Percentiles rank a stretch among this genome's conserved stretches.
phyloP scores from a whole-genome alignment of 2,888 invertebrate species.

The Epirrita christyi region DNA sequence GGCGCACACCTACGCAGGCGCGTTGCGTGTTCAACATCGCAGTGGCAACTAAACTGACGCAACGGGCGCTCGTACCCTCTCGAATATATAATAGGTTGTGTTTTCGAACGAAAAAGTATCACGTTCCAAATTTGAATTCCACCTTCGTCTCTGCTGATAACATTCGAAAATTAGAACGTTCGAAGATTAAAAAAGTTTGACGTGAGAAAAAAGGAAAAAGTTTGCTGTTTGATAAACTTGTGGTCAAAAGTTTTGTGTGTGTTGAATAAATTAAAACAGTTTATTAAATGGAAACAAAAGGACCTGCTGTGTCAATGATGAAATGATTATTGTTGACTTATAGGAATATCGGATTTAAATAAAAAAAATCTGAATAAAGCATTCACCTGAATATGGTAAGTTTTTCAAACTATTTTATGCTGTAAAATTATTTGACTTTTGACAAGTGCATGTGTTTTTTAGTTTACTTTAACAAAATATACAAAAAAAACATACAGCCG shows the following conservation, averaged over 20 bases:
- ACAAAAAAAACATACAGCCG: too few relatives aligned
- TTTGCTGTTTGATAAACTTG: slow-evolving; percentile 27
- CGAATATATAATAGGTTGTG: slow-evolving; percentile 25
- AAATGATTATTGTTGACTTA: neutral
- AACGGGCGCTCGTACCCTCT: slow-evolving; percentile 60
- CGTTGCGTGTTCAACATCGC: slow-evolving; percentile 65
- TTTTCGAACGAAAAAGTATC: slow-evolving; percentile 43
- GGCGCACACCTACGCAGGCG: slow-evolving; percentile 80
- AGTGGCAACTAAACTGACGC: slow-evolving; percentile 69
- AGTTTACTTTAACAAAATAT: too few relatives aligned
- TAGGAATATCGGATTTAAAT: slow-evolving; percentile 4
- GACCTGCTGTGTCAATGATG: slow-evolving; percentile 10
- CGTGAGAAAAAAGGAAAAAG: slow-evolving; percentile 10
- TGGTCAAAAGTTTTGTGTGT: slow-evolving; percentile 33
- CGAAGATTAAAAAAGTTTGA: slow-evolving; percentile 28
- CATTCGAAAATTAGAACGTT: slow-evolving; percentile 22
- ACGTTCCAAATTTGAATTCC: slow-evolving; percentile 39
- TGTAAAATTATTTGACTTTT: too few relatives aligned
- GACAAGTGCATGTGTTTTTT: too few relatives aligned
- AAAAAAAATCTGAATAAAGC: neutral
- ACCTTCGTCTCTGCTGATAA: slow-evolving; percentile 16
- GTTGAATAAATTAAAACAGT: slow-evolving; percentile 29
- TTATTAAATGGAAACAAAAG: slow-evolving; percentile 13
- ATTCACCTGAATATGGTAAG: neutral
- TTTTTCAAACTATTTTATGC: neutral